These are phyloP conservation scores for Coreius guichenoti DNA, from an alignment of 2,797 vertebrate genomes.

Conservation along the genomic window DNA sequence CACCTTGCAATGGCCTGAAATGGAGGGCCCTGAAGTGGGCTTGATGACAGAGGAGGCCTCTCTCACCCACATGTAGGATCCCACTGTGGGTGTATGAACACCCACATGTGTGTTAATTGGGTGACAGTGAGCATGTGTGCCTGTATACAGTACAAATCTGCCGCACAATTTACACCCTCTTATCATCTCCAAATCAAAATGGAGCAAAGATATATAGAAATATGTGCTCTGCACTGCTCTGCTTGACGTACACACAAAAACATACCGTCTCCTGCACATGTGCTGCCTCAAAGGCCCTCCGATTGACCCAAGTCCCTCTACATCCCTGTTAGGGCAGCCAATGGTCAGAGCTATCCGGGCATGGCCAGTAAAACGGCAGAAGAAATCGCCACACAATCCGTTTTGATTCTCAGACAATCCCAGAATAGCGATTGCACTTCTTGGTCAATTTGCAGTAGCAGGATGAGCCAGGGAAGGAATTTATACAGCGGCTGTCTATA, in stretches of 20 bases:
- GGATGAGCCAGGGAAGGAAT: slow-evolving; percentile 73
- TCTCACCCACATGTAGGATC: slow-evolving; percentile 65
- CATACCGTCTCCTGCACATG: slow-evolving; percentile 42
- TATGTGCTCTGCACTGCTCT: background rate
- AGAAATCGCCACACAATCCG: slow-evolving; percentile 68
- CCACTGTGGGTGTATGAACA: slow-evolving; percentile 63
- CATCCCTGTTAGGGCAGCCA: slow-evolving; percentile 47
- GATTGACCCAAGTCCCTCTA: slow-evolving; percentile 55
- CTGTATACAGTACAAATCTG: slow-evolving; percentile 67
- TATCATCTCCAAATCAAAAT: slow-evolving; percentile 66
- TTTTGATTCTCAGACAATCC: slow-evolving; percentile 70
- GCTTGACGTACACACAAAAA: slow-evolving; percentile 11
- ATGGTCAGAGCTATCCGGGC: slow-evolving; percentile 55
- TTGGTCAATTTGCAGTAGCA: slow-evolving; percentile 74
- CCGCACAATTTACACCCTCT: slow-evolving; percentile 66
- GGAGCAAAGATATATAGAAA: slow-evolving; percentile 46
- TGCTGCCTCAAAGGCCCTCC: slow-evolving; percentile 16
- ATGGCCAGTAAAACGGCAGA: slow-evolving; percentile 61
- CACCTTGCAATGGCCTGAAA: slow-evolving; percentile 52
- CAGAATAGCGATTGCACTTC: slow-evolving; percentile 73
- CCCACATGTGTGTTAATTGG: slow-evolving; percentile 68
- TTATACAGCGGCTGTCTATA: slow-evolving; percentile 68
- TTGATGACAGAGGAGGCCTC: slow-evolving; percentile 76
- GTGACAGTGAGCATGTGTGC: slow-evolving; percentile 57
- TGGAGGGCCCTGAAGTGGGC: slow-evolving; percentile 70